Evolutionary conservation across 2,113 vertebrate genomes (phyloP), one percentile per base, ranked within the genome.

Genomic region (Syrmaticus mikado): DNA sequence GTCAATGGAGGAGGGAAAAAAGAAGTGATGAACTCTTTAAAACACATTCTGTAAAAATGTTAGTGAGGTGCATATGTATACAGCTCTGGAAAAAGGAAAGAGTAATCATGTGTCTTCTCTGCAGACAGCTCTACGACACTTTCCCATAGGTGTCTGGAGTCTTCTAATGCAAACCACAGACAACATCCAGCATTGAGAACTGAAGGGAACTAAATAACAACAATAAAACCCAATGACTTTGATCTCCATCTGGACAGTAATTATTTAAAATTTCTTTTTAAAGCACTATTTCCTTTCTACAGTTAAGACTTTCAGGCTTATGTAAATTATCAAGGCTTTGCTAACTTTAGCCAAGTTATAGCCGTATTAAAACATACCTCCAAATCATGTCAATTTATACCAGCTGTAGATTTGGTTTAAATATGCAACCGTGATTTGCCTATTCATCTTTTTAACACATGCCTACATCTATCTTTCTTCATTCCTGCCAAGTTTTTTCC

Each of bases 341-440:
- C 64, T 86, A 93, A 85, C 55, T 89, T 75, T 73, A 96, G 70
- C 57, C 50, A 43, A 30, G 13, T 60, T 93, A 48, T 6, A 84
- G 75, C 32, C 80, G 25, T 30, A 80, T 30, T 55, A 61, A 90
- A 92, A 86, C 70, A 82, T 32, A 92, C 36, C 48, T 90, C 43
- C 36, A 70, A 55, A 78, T 64, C 77, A 75, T 2, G 18, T 40
- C n/a, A 67, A 60, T 68, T 89, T 87, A 89, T 75, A 86, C 62
- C 92, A 96, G 70, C 62, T 87, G 77, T 62, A 93, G 70, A 82
- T 79, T 30, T 89, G 70, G 74, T 81, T 70, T 64, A 93, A 57
- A 68, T 81, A 34, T 0, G 0, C 74, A 81, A 93, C 40, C 72
- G 64, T 82, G 74, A 90, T 73, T 93, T 5, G 8, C 48, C 70